Percentiles rank a stretch among this genome's conserved stretches.
phyloP scores from a whole-genome alignment of 2,797 vertebrate species.

The Antennarius maculatus region DNA sequence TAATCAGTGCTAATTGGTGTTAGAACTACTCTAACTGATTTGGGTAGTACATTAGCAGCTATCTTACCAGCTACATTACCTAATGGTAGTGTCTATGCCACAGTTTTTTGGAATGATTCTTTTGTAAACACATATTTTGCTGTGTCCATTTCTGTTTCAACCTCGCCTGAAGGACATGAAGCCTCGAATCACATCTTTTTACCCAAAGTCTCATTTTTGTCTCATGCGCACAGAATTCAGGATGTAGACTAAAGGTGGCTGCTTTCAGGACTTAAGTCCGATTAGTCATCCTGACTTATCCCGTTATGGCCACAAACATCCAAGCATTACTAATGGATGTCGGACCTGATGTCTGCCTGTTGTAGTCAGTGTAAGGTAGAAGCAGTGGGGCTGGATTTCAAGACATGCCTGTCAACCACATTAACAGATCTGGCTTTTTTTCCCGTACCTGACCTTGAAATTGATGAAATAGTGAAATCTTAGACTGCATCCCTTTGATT shows the following conservation, averaged over 20 bases:
- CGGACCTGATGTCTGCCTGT: slow-evolving; percentile 40
- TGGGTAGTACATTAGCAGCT: too few species aligned
- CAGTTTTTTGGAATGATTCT: too few species aligned
- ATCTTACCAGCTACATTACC: too few species aligned
- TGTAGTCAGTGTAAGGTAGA: slow-evolving; percentile 25
- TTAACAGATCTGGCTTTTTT: slow-evolving; percentile 59
- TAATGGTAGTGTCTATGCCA: too few species aligned
- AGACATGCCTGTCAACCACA: slow-evolving; percentile 64
- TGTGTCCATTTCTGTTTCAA: neutral
- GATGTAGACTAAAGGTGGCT: slow-evolving; percentile 17
- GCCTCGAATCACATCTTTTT: neutral
- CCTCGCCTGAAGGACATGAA: neutral
- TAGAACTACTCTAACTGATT: too few species aligned
- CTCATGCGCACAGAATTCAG: slow-evolving; percentile 7
- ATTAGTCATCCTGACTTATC: slow-evolving; percentile 53
- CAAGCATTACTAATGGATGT: slow-evolving; percentile 49
- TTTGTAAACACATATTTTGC: neutral
- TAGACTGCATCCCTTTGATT: slow-evolving; percentile 60
- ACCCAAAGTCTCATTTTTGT: slow-evolving; percentile 20
- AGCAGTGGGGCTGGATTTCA: neutral
- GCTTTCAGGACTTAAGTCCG: slow-evolving; percentile 13
- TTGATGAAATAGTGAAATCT: slow-evolving; percentile 67
- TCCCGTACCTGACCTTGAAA: slow-evolving; percentile 62
- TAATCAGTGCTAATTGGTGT: too few species aligned
- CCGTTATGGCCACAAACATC: slow-evolving; percentile 43